Conservation (phyloP, 2,113 vertebrate genomes). For the Chaetodon trifascialis region DNA sequence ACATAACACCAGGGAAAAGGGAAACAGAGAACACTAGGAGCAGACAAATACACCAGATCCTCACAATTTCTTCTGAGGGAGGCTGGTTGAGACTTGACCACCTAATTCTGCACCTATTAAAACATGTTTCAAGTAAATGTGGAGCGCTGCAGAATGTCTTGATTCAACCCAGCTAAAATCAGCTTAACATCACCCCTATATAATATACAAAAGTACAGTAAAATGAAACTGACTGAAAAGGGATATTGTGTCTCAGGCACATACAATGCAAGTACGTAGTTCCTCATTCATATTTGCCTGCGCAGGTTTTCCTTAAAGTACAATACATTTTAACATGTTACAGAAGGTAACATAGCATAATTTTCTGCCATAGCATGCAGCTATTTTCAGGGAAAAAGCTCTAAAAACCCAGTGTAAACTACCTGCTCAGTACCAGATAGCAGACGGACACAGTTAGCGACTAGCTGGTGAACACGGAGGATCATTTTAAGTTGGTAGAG, state of each 20-base stretch:
- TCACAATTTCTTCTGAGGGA: not conserved
- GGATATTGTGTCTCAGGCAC: not conserved
- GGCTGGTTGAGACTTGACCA: not conserved
- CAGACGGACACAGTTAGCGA: too few relatives aligned
- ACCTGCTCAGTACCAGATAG: too few relatives aligned
- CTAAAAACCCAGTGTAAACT: too few relatives aligned
- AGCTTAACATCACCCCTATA: not conserved
- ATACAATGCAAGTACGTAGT: not conserved
- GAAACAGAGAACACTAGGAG: too few relatives aligned
- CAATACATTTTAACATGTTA: not conserved
- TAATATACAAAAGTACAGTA: not conserved
- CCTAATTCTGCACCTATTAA: constrained; percentile 5
- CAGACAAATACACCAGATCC: too few relatives aligned
- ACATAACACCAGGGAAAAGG: too few relatives aligned
- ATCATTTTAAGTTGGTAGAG: too few relatives aligned
- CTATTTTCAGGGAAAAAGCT: too few relatives aligned
- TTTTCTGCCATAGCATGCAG: too few relatives aligned
- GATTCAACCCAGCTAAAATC: not conserved
- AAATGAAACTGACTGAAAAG: too few relatives aligned
- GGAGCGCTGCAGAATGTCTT: not conserved
- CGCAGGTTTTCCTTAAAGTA: not conserved
- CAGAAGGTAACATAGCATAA: too few relatives aligned
- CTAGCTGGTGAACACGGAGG: too few relatives aligned
- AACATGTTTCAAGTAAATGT: not conserved
- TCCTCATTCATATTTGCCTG: not conserved